phyloP scores from a whole-genome alignment of 2,888 invertebrate genomes.

The Thereva unica region DNA sequence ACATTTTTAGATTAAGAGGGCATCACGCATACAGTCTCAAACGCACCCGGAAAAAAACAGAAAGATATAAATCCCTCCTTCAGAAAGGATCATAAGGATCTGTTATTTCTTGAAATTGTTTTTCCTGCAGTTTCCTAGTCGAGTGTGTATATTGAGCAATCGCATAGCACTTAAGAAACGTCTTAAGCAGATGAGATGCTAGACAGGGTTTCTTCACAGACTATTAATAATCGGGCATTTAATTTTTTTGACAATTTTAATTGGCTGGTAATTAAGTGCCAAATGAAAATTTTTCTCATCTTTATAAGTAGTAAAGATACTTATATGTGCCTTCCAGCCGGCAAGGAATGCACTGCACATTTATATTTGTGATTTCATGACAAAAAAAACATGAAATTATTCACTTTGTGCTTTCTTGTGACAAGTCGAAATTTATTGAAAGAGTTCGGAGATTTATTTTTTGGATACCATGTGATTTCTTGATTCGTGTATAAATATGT shows the following conservation, averaged over 20 bases:
- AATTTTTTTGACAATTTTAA: conserved; percentile 47
- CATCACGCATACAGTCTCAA: conserved; percentile 2
- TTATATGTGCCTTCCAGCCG: no score
- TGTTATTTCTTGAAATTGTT: not conserved
- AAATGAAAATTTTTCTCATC: conserved; percentile 27
- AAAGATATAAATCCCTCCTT: conserved; percentile 13
- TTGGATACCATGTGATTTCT: no score
- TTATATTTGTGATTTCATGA: no score
- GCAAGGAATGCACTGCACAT: no score
- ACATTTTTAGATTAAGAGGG: conserved; percentile 3
- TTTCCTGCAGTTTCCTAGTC: conserved; percentile 2
- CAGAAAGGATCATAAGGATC: conserved; percentile 27
- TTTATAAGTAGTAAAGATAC: no score
- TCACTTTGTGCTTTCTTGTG: no score
- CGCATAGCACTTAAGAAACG: conserved; percentile 16
- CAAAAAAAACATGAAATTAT: no score
- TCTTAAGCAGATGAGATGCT: conserved; percentile 6
- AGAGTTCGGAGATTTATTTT: no score
- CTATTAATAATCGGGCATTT: conserved; percentile 47
- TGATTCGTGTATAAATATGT: no score
- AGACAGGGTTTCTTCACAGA: conserved; percentile 34
- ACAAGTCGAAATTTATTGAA: no score
- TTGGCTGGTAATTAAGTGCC: conserved; percentile 39
- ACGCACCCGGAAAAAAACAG: not conserved
- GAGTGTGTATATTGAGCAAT: no score